These are phyloP conservation scores for Dendroctonus ponderosae DNA, from an alignment of 1,140 invertebrate genomes.

Conservation along the genomic window DNA sequence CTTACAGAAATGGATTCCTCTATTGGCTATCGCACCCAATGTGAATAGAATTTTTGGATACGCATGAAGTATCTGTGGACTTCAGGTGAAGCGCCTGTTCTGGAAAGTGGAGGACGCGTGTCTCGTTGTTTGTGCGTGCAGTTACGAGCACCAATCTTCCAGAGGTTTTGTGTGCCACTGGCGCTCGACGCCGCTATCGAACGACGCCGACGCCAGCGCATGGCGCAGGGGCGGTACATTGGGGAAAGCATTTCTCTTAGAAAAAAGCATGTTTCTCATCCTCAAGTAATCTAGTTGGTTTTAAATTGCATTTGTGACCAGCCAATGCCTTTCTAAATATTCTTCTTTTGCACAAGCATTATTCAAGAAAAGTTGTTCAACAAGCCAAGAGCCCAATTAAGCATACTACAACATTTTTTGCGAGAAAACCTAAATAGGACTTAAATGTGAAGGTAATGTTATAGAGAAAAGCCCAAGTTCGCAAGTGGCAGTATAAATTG, in stretches of 20 bases:
- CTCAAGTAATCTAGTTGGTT: background rate
- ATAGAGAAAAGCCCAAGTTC: no score
- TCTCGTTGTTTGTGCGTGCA: slow-evolving; percentile 36
- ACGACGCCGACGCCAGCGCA: slow-evolving; percentile 48
- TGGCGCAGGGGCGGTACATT: slow-evolving; percentile 15
- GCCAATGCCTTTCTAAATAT: background rate
- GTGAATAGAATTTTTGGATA: background rate
- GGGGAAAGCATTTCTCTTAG: slow-evolving; percentile 7
- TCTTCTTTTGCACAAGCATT: background rate
- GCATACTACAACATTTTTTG: no score
- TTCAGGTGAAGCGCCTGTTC: slow-evolving; percentile 3
- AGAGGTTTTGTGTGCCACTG: slow-evolving; percentile 50
- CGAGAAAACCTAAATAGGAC: no score
- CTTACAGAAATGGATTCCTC: no score
- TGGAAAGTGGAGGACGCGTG: slow-evolving; percentile 37
- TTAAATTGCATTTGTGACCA: background rate
- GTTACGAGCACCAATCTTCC: slow-evolving; percentile 48
- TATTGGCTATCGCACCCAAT: no score
- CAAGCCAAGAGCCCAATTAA: background rate
- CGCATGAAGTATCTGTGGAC: slow-evolving; percentile 1
- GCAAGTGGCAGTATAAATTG: no score
- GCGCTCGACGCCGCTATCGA: slow-evolving; percentile 48
- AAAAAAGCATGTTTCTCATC: background rate
- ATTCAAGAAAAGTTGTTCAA: background rate
- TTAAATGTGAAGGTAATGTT: no score